Conservation (phyloP, 2,888 invertebrate genomes). For the Polietes domitor region DNA sequence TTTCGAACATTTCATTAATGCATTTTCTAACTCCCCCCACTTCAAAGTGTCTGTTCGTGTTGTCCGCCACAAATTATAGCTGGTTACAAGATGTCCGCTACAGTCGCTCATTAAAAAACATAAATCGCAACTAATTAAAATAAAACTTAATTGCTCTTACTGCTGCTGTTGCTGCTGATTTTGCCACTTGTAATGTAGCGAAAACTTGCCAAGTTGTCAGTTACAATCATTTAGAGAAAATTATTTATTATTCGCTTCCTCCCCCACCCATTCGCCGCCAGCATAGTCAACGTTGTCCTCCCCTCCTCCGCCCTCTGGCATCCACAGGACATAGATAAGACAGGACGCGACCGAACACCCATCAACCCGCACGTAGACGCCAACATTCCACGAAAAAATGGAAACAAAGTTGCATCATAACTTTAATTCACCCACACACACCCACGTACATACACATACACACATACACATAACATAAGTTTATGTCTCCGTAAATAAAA, state of each 20-base stretch:
- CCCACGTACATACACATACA: background rate
- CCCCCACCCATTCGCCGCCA: background rate
- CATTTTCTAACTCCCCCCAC: background rate
- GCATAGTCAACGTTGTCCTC: background rate
- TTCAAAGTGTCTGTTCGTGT: background rate
- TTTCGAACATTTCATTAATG: too few species aligned
- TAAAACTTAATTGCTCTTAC: constrained; percentile 49
- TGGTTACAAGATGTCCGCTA: constrained; percentile 12
- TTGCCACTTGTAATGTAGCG: constrained; percentile 10
- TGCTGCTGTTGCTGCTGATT: constrained; percentile 30
- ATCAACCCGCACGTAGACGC: constrained; percentile 7
- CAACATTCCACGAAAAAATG: background rate
- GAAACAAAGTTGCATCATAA: constrained; percentile 30
- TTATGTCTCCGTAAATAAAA: constrained; percentile 43
- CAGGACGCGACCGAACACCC: constrained; percentile 22
- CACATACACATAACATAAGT: constrained; percentile 46
- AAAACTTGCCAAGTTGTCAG: constrained; percentile 60
- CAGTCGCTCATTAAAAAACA: constrained; percentile 31
- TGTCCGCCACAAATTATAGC: background rate
- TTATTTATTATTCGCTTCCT: constrained; percentile 51
- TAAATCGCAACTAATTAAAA: constrained; percentile 62
- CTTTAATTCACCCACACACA: constrained; percentile 12
- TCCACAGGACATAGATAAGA: background rate
- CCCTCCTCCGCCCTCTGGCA: background rate
- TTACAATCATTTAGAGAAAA: constrained; percentile 60